Percentiles rank a stretch among this genome's conserved stretches.
Conservation (phyloP, 1,140 invertebrate genomes). For the Neodiprion lecontei region DNA sequence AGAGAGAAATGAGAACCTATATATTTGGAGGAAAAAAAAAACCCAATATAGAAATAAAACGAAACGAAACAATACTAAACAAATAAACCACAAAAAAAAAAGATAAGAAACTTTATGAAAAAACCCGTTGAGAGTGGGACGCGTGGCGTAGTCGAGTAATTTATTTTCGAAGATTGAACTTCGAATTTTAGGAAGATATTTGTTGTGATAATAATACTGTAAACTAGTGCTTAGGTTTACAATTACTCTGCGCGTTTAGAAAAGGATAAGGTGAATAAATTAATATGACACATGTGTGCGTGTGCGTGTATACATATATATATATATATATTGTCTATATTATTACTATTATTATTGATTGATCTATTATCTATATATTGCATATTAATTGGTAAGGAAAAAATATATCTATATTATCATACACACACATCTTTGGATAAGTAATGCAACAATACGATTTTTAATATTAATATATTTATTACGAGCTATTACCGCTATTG, state of each 20-base stretch:
- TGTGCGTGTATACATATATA: constrained; percentile 19
- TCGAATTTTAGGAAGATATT: constrained; percentile 47
- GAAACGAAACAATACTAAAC: neutral
- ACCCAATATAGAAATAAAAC: neutral
- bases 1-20: neutral
- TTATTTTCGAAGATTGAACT: constrained; percentile 34
- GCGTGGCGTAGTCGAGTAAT: neutral
- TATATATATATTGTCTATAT: constrained; percentile 27
- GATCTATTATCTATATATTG: constrained; percentile 13
- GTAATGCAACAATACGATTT: constrained; percentile 45
- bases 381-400: constrained; percentile 15
- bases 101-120: neutral
- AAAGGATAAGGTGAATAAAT: constrained; percentile 20
- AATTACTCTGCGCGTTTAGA: constrained; percentile 15
- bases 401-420: neutral
- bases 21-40: neutral
- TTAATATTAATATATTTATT: constrained; percentile 43
- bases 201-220: constrained; percentile 60
- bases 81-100: constrained; percentile 1
- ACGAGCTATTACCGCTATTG: constrained; percentile 36
- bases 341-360: constrained; percentile 15
- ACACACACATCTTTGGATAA: constrained; percentile 5
- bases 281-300: constrained; percentile 9
- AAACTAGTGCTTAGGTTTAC: constrained; percentile 25
- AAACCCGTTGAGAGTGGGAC: neutral